Evolutionary conservation across 1,140 invertebrate species (phyloP).

Genomic region (Tenebrio molitor): DNA sequence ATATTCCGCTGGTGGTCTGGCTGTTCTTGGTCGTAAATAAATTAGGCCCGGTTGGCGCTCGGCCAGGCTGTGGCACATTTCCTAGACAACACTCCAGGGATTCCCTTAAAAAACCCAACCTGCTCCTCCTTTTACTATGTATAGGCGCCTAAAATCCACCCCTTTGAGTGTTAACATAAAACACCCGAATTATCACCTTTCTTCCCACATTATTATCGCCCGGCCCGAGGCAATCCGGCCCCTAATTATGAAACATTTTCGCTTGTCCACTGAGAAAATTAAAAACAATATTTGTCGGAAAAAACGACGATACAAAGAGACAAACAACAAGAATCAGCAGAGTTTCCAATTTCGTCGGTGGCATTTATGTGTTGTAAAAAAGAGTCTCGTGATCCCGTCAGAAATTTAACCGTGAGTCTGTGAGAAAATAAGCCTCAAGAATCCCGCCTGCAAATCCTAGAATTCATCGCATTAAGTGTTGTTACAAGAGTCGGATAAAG

Average conservation of each 20-base stretch:
- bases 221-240: not conserved
- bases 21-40: slow-evolving; percentile 46
- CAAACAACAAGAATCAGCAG: slow-evolving; percentile 1
- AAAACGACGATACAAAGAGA: not conserved
- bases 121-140: slow-evolving; percentile 41
- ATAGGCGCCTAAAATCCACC: slow-evolving; percentile 43
- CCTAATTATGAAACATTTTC: slow-evolving; percentile 7
- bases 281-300: slow-evolving; percentile 19
- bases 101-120: slow-evolving; percentile 38
- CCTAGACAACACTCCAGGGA: slow-evolving; percentile 48
- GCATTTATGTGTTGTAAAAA: slow-evolving; percentile 14
- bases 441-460: slow-evolving; percentile 42
- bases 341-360: slow-evolving; percentile 21
- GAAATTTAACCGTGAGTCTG: slow-evolving; percentile 41
- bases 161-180: slow-evolving; percentile 33
- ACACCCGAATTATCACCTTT: slow-evolving; percentile 24
- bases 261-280: not conserved
- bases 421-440: slow-evolving; percentile 41
- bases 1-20: slow-evolving; percentile 43
- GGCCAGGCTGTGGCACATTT: slow-evolving; percentile 45
- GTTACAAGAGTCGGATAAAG: slow-evolving; percentile 54
- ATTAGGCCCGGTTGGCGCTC: slow-evolving; percentile 43
- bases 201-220: slow-evolving; percentile 26
- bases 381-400: slow-evolving; percentile 32
- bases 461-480: slow-evolving; percentile 57